A percentile compares a stretch with the other conserved stretches of the same genome.
Conservation (phyloP, 2,888 invertebrate genomes). For the Pegoplata infirma region DNA sequence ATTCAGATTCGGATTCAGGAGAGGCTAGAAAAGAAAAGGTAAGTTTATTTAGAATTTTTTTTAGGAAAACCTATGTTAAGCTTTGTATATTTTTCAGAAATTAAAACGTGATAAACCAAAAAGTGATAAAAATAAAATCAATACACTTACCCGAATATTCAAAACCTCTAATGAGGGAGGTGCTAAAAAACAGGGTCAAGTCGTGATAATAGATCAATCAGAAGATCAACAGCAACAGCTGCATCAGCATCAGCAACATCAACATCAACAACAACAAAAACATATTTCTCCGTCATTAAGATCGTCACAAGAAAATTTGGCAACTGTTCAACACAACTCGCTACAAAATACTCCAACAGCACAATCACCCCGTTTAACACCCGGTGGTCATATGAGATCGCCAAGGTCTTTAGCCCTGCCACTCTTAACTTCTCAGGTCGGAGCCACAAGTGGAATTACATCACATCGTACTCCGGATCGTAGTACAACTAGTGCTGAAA, state of each 20-base stretch:
- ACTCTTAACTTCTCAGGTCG: conserved; percentile 54
- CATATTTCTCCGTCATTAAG: conserved; percentile 64
- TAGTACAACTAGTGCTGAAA: conserved; percentile 66
- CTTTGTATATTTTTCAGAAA: conserved; percentile 63
- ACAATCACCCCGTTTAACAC: conserved; percentile 67
- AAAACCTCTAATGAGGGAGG: conserved; percentile 84
- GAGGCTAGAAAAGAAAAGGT: conserved; percentile 56
- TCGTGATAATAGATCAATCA: conserved; percentile 84
- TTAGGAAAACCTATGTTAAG: background rate
- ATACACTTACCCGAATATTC: conserved; percentile 83
- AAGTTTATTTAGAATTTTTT: conserved; percentile 27
- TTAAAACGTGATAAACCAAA: conserved; percentile 74
- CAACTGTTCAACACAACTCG: conserved; percentile 37
- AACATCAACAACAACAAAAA: conserved; percentile 68
- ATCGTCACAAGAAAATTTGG: conserved; percentile 67
- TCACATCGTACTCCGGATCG: conserved; percentile 63
- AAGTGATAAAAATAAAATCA: conserved; percentile 85
- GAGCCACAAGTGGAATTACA: conserved; percentile 25
- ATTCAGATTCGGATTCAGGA: conserved; percentile 57
- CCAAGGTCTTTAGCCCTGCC: conserved; percentile 65
- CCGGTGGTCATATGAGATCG: conserved; percentile 65
- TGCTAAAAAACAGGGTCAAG: conserved; percentile 85
- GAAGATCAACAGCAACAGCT: conserved; percentile 76
- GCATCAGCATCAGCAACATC: conserved; percentile 67
- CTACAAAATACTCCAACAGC: conserved; percentile 49